Evolutionary conservation across 2,113 vertebrate genomes (phyloP), one percentile per base, ranked within the genome.

Genomic region (Brachirus orientalis): DNA sequence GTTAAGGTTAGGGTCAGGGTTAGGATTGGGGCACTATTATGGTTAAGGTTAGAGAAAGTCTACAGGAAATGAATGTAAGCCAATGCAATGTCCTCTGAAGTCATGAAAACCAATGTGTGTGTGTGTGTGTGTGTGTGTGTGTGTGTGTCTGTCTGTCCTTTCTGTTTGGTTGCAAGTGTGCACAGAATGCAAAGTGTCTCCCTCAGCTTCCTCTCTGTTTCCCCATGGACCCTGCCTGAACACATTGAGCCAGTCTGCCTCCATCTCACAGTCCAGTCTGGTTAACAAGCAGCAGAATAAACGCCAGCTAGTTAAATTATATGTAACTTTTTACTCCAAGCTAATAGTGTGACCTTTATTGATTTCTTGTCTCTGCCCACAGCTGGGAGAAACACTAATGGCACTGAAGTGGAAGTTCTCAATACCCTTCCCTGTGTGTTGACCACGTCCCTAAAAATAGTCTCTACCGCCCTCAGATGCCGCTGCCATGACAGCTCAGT

Each of bases 341-440:
- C 89, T 85, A 90, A 92, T 88, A 88, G 85, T 81, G 77, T 86
- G 79, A 85, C 86, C 84, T 79, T 82, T 88, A 92, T 93, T 88
- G 91, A 92, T 93, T 93, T 93, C 75, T 84, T 87, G 90, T 91
- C 89, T 86, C 57, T 59, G 81, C 84, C 63, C 82, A 90, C 83
- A 86, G 90, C 89, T 80, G 63, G 75, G 82, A 40, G 64, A 88
- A 92, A 91, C 88, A 87, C 89, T 92, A 93, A 92, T 91, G 88
- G 88, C 84, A 82, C 68, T 89, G 82, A 90, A 90, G 87, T 90
- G 87, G 78, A 90, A 89, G 88, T 90, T 88, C 88, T 90, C 73
- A 83, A 82, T 85, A 78, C 80, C 71, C 83, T 74, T 71, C 66
- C 76, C 86, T 44, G 53, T 59, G 74, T 13, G 70, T 65, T 85